These are phyloP conservation scores for Leptoclinus maculatus DNA, from an alignment of 2,797 vertebrate genomes.

Conservation along the genomic window DNA sequence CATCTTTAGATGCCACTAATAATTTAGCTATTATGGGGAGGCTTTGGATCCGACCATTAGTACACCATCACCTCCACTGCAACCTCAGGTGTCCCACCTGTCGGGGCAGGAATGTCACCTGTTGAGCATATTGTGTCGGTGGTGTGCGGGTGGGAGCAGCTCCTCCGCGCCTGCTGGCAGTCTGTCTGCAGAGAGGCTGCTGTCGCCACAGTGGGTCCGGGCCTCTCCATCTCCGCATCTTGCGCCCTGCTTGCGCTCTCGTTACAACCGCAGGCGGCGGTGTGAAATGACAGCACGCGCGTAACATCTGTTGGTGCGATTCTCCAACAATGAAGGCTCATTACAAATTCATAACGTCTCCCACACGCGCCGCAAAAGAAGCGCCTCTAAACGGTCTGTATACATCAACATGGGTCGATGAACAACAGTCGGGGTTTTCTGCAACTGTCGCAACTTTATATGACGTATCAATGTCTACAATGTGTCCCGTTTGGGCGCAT, in stretches of 20 bases:
- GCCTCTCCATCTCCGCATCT: conserved; percentile 4
- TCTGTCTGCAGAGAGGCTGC: conserved; percentile 50
- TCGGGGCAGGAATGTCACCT: conserved; percentile 73
- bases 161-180: conserved; percentile 25
- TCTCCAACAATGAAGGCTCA: conserved; percentile 84
- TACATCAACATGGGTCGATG: background rate
- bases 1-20: background rate
- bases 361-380: conserved; percentile 46
- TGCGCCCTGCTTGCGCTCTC: conserved; percentile 37
- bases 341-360: conserved; percentile 87
- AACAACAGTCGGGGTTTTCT: background rate
- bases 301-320: conserved; percentile 84
- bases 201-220: conserved; percentile 21
- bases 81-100: conserved; percentile 76
- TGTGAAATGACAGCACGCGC: conserved; percentile 83
- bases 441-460: background rate
- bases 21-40: background rate
- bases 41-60: background rate
- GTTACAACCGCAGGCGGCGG: conserved; percentile 69
- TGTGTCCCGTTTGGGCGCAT: background rate
- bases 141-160: conserved; percentile 20
- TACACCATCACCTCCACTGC: background rate
- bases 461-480: background rate
- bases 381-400: conserved; percentile 29
- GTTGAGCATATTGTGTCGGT: conserved; percentile 46